A percentile compares a stretch with the other conserved stretches of the same genome.
These are phyloP conservation scores for Cotesia vestalis DNA, from an alignment of 1,140 invertebrate genomes.

Conservation along the genomic window DNA sequence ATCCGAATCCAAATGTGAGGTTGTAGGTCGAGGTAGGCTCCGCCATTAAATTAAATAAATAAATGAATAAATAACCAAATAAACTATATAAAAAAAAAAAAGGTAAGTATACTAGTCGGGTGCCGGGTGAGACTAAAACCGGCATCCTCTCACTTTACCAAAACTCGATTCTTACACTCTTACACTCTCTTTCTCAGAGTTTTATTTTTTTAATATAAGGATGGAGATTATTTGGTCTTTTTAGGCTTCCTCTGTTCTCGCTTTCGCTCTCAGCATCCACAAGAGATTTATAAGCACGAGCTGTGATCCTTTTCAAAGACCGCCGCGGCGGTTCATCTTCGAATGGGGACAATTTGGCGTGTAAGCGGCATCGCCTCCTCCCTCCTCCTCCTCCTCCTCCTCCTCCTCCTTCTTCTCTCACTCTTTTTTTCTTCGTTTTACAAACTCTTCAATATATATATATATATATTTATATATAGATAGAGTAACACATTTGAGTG, in stretches of 20 bases:
- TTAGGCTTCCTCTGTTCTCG: slow-evolving; percentile 39
- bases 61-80: neutral
- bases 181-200: slow-evolving; percentile 21
- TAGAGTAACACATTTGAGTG: no score
- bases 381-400: neutral
- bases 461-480: no score
- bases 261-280: slow-evolving; percentile 34
- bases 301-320: slow-evolving; percentile 52
- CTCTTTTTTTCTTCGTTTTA: neutral
- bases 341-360: slow-evolving; percentile 59
- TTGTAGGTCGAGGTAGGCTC: slow-evolving; percentile 25
- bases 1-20: slow-evolving; percentile 49
- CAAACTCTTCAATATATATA: no score
- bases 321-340: slow-evolving; percentile 49
- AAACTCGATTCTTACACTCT: neutral
- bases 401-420: neutral
- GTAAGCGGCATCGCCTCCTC: neutral
- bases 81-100: slow-evolving; percentile 2
- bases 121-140: no score
- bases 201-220: neutral
- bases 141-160: no score
- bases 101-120: neutral
- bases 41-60: neutral
- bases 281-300: slow-evolving; percentile 58
- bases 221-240: slow-evolving; percentile 17